These are phyloP conservation scores for Candidula unifasciata DNA, from an alignment of 2,888 invertebrate genomes.

Conservation along the genomic window DNA sequence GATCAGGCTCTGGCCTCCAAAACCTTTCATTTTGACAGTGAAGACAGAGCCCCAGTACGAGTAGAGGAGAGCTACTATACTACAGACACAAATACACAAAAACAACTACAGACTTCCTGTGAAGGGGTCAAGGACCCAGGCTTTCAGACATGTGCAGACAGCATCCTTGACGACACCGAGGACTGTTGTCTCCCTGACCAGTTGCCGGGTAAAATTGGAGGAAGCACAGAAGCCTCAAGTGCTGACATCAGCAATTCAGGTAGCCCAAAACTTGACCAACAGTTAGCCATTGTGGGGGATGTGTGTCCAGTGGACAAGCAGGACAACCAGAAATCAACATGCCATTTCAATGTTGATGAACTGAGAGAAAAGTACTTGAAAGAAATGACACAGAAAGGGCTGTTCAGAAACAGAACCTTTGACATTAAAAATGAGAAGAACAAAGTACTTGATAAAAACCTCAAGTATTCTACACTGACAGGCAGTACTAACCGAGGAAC, in stretches of 20 bases:
- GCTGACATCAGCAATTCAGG: background rate
- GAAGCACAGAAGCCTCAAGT: background rate
- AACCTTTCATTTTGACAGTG: background rate
- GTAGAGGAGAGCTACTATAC: background rate
- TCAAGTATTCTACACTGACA: no score
- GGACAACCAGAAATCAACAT: background rate
- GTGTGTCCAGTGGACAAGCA: background rate
- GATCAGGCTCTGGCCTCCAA: no score
- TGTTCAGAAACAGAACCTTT: background rate
- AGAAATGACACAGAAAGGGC: slow-evolving; percentile 5
- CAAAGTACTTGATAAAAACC: no score
- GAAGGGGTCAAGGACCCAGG: background rate
- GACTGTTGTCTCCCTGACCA: background rate
- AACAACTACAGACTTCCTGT: no score
- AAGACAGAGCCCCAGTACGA: background rate
- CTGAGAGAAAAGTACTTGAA: slow-evolving; percentile 36
- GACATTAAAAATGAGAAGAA: background rate
- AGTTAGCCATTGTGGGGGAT: background rate
- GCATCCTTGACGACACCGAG: background rate
- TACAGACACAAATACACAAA: no score
- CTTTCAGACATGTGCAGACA: background rate
- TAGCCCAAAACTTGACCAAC: background rate
- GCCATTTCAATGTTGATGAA: slow-evolving; percentile 10
- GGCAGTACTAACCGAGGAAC: background rate
- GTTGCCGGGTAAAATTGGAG: slow-evolving; percentile 10